Evolutionary conservation across 2,113 vertebrate genomes (phyloP).

Genomic region (Speoplatyrhinus poulsoni): DNA sequence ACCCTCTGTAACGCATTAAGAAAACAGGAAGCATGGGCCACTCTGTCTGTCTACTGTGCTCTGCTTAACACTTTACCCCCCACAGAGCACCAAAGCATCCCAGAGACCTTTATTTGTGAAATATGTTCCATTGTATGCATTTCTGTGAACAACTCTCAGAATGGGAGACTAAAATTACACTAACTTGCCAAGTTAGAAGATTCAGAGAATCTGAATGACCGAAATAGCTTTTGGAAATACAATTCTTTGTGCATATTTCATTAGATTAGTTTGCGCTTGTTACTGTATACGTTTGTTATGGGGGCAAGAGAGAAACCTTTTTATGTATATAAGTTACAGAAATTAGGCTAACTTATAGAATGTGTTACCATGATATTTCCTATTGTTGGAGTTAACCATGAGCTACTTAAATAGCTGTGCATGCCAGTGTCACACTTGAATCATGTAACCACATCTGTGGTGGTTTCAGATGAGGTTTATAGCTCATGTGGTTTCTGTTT

Average conservation of each 20-base stretch:
- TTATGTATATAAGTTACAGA: too few relatives aligned
- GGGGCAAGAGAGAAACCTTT: too few relatives aligned
- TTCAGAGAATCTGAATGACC: neutral
- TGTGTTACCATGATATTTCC: too few relatives aligned
- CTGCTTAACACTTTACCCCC: constrained; percentile 17
- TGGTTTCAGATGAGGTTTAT: constrained; percentile 41
- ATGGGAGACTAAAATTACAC: too few relatives aligned
- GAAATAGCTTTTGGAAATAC: too few relatives aligned
- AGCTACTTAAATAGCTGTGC: neutral
- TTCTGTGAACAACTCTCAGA: constrained; percentile 5
- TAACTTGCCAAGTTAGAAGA: neutral
- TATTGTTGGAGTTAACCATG: too few relatives aligned
- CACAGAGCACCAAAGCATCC: neutral
- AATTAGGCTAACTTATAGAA: too few relatives aligned
- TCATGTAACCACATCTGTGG: constrained; percentile 28
- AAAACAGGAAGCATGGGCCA: constrained; percentile 12
- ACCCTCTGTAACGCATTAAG: constrained; percentile 15
- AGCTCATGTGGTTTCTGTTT: constrained; percentile 38
- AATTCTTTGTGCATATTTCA: neutral
- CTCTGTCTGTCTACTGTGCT: neutral
- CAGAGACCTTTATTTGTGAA: neutral
- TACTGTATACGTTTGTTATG: too few relatives aligned
- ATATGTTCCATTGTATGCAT: neutral
- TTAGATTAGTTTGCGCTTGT: too few relatives aligned
- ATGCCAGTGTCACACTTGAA: neutral